phyloP scores from a whole-genome alignment of 2,113 vertebrate genomes.

The Cyprinus carpio region DNA sequence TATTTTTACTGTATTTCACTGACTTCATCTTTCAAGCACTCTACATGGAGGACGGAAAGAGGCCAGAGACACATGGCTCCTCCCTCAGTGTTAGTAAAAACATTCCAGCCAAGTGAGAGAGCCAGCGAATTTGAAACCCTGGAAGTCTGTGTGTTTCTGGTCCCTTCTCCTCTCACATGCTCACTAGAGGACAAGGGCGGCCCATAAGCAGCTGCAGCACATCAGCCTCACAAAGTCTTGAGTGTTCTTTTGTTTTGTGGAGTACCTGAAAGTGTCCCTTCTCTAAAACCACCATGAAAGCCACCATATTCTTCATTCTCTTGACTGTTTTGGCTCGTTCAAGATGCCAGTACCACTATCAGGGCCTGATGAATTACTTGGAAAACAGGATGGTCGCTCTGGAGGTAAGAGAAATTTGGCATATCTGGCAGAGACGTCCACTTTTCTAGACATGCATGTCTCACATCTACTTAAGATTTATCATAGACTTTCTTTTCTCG shows the following conservation, averaged over 20 bases:
- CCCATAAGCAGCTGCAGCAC: constrained; percentile 14
- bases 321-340: constrained; percentile 58
- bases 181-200: not conserved
- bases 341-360: constrained; percentile 76
- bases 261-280: constrained; percentile 27
- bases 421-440: not conserved
- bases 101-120: constrained; percentile 75
- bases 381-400: constrained; percentile 77
- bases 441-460: not conserved
- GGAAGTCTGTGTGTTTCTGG: constrained; percentile 48
- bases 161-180: constrained; percentile 48
- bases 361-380: constrained; percentile 79
- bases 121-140: constrained; percentile 67
- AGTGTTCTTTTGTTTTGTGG: not conserved
- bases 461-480: not conserved
- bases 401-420: constrained; percentile 72
- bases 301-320: constrained; percentile 65
- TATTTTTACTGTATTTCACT: not conserved
- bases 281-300: constrained; percentile 70
- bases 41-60: constrained; percentile 56
- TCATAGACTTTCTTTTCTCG: not conserved
- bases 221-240: constrained; percentile 4
- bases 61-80: constrained; percentile 69
- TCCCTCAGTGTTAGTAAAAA: constrained; percentile 78
- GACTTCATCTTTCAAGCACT: constrained; percentile 25